Evolutionary conservation across 2,797 vertebrate genomes (phyloP), one percentile per base, ranked within the genome.

Genomic region (Geotrypetes seraphini): DNA sequence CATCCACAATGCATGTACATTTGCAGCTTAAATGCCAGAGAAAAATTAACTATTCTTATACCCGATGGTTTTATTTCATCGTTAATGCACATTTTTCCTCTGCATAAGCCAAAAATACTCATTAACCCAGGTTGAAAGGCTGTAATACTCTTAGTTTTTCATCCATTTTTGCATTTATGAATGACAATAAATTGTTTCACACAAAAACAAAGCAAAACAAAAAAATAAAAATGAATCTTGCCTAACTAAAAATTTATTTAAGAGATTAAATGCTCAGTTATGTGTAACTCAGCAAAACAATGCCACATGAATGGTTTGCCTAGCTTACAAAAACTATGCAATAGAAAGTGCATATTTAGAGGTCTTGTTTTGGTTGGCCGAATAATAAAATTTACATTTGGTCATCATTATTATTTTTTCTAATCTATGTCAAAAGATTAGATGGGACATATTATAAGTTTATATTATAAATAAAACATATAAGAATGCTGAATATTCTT

Each of bases 281-380:
- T 70, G 63, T 69, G 70, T 69, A 62, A 74, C 64, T 60, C 48
- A 44, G 74, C 68, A 76, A 75, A 75, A 55, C 53, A 76, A 76
- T 73, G n/a, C n/a, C n/a, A 80, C 71, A 78, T 67, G 77, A 73
- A 71, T 77, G 79, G 82, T 77, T 77, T 74, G 79, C 72, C 76
- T 59, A 66, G 64, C 59, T 78, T 75, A 81, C 46, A 79, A 81
- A 81, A 79, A 47, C 75, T 77, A 77, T 74, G 76, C 58, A 38
- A 71, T 71, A 66, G n/a, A 82, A 84, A 84, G 78, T 84, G 79
- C 75, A 79, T 76, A 75, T 69, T 58, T 49, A 47, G 58, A 68
- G 72, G 67, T 66, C 62, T 69, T 54, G 65, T 60, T 78, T 71
- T n/a, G n/a, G n/a, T n/a, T 78, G 79, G 78, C 79, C 78, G 76